Percentiles rank a stretch among this genome's conserved stretches.
Evolutionary conservation across 2,113 vertebrate genomes (phyloP).

Genomic region (Dipodomys merriami): DNA sequence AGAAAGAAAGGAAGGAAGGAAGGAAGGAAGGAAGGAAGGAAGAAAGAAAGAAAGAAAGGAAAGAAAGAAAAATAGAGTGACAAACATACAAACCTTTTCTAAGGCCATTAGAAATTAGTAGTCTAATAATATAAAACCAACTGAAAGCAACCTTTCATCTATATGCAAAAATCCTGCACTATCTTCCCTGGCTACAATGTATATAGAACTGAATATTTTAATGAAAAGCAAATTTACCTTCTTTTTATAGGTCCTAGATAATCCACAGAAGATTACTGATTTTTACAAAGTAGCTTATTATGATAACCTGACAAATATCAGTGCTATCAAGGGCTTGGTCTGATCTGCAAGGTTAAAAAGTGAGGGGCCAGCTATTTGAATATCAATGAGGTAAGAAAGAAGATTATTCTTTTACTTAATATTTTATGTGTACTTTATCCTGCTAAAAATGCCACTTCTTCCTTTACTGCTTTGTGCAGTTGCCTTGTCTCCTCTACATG

Average conservation of each 20-base stretch:
- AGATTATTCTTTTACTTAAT: background rate
- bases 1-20: too few relatives aligned
- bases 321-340: background rate
- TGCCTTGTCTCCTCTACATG: background rate
- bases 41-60: too few relatives aligned
- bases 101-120: conserved; percentile 3
- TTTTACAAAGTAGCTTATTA: background rate
- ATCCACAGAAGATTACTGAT: background rate
- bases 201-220: background rate
- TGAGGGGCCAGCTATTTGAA: background rate
- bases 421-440: background rate
- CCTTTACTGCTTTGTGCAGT: background rate
- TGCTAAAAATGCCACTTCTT: background rate
- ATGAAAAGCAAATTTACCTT: conserved; percentile 1
- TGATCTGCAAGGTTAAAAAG: background rate
- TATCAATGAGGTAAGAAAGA: background rate
- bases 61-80: too few relatives aligned
- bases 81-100: background rate
- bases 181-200: background rate
- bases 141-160: background rate
- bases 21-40: too few relatives aligned
- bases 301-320: background rate
- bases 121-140: background rate
- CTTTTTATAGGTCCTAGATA: background rate
- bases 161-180: background rate